Evolutionary conservation across 2,797 vertebrate species (phyloP), one percentile per base, ranked within the genome.

Genomic region (Monodelphis domestica): DNA sequence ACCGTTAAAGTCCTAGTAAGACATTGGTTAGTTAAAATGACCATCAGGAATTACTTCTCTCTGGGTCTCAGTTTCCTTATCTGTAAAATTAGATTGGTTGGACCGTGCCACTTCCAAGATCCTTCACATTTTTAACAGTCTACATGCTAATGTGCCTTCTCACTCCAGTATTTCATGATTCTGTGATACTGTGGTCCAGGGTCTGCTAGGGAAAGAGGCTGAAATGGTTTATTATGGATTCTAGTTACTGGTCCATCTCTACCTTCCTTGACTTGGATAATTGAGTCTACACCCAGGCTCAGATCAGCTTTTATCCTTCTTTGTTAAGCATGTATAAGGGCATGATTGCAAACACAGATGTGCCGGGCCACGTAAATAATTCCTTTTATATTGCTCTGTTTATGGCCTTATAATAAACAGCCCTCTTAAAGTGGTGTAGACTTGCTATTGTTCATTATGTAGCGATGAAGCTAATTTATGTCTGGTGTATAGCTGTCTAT

Each of bases 401-500:
- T 70, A 95, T 91, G 90, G 63, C 70, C 78, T 89, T 96, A 90
- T 95, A 96, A 97, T 96, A 98, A 98, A 97, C 98, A 98, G 93
- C 93, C 55, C 92, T 97, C 96, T 98, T 97, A 97, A 97, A 98
- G 92, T 95, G 91, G 94, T 70, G 53, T 93, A 90, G 92, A 57
- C 63, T 97, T 96, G 55, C 91, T 96, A 33, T 96, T 95, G 94
- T 97, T 97, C 95, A 87, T 97, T 97, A 96, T 95, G 54, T 94
- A 91, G 57, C 96, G 89, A 54, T 97, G 94, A 95, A 96, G 56
- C 87, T 97, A 97, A 97, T 95, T 97, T 97, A 96, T 96, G 93
- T 91, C 89, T 91, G 93, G 53, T 91, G 33, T 96, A 91, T 90
- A 97, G 78, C 95, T 70, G 54, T 63, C 93, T 95, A 33, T 57